Evolutionary conservation across 2,113 vertebrate species (phyloP).

Genomic region (Hyperopisus bebe): DNA sequence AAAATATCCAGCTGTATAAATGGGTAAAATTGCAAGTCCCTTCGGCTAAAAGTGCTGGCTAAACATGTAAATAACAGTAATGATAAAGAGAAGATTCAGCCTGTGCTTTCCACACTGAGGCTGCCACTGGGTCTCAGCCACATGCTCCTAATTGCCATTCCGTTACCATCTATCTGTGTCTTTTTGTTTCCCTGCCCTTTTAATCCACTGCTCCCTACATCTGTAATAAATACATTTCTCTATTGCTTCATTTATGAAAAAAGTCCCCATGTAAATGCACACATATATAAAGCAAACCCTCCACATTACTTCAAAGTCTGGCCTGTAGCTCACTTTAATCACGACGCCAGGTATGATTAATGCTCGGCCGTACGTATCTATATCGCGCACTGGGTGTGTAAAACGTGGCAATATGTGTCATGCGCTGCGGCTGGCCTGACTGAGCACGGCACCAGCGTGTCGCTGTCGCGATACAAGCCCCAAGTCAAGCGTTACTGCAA

Average conservation of each 20-base stretch:
- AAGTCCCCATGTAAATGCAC: conserved; percentile 13
- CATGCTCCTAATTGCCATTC: background rate
- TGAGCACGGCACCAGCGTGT: background rate
- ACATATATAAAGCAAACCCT: conserved; percentile 13
- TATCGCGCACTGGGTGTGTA: conserved; percentile 9
- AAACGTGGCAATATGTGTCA: conserved; percentile 28
- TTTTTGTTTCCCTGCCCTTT: background rate
- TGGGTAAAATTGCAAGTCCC: background rate
- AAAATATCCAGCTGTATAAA: conserved; percentile 2
- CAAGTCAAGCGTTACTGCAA: conserved; percentile 43
- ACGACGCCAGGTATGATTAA: conserved; percentile 27
- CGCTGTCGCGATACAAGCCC: background rate
- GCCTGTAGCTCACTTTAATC: background rate
- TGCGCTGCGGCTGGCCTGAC: background rate
- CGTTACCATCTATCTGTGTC: background rate
- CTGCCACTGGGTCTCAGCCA: background rate
- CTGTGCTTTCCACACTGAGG: background rate
- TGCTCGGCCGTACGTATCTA: conserved; percentile 16
- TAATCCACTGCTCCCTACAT: background rate
- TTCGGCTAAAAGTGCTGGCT: background rate
- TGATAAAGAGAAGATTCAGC: background rate
- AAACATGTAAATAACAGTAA: background rate
- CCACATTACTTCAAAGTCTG: background rate
- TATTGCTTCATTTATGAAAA: conserved; percentile 5
- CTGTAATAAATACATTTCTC: conserved; percentile 1